Conservation (phyloP, 1,140 invertebrate species). For the Lordiphosa mommai region DNA sequence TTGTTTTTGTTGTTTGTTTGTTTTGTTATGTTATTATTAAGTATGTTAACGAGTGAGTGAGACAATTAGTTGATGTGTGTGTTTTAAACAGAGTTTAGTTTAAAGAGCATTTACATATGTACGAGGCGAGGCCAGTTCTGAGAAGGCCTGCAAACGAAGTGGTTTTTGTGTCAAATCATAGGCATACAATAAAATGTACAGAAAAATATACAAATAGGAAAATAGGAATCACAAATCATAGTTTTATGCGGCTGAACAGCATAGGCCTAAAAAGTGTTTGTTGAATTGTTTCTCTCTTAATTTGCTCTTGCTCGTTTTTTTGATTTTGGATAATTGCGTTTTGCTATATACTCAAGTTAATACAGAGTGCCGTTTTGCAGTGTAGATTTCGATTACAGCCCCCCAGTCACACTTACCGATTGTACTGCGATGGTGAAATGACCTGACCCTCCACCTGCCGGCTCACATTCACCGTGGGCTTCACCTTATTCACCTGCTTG, state of each 20-base stretch:
- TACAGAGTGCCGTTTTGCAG: constrained; percentile 8
- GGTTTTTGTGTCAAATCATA: constrained; percentile 10
- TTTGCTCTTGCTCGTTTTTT: not conserved
- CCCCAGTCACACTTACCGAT: constrained; percentile 70
- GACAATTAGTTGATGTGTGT: constrained; percentile 51
- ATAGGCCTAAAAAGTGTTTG: not conserved
- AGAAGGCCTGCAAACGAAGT: constrained; percentile 22
- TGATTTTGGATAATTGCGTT: not conserved
- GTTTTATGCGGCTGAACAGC: no score
- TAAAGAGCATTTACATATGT: constrained; percentile 71
- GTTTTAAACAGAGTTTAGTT: constrained; percentile 23
- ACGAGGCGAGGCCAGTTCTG: constrained; percentile 11
- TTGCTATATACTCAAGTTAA: constrained; percentile 1
- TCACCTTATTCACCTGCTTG: constrained; percentile 92
- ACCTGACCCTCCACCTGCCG: constrained; percentile 82
- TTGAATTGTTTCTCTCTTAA: not conserved
- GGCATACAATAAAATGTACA: constrained; percentile 16
- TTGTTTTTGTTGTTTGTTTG: constrained; percentile 26
- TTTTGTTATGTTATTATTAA: constrained; percentile 21
- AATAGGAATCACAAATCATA: not conserved
- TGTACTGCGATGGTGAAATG: constrained; percentile 80
- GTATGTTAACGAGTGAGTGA: constrained; percentile 20
- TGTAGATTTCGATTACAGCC: constrained; percentile 9
- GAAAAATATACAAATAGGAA: constrained; percentile 15
- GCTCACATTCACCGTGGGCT: constrained; percentile 86